These are phyloP conservation scores for Ptilonorhynchus violaceus DNA, from an alignment of 2,113 vertebrate species.

Conservation along the genomic window DNA sequence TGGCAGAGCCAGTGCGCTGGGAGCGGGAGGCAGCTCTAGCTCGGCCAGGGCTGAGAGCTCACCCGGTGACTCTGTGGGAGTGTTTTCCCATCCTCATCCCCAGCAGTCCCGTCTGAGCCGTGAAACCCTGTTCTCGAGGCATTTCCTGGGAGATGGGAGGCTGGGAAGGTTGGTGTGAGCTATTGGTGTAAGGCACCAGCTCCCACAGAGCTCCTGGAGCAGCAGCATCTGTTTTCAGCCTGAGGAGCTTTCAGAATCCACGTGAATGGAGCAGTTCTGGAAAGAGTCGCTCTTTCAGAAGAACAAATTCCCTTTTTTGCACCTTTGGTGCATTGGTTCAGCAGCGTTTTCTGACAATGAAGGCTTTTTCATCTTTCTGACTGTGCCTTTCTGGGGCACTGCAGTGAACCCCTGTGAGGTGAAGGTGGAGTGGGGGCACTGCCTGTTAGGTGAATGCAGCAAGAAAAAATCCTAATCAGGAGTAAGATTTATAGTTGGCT, in stretches of 20 bases:
- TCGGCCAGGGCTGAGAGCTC: not conserved
- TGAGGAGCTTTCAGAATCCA: not conserved
- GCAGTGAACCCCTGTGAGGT: rapidly evolving
- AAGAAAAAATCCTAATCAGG: not conserved
- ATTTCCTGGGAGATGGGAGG: not conserved
- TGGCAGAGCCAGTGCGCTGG: rapidly evolving
- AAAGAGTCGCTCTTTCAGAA: not conserved
- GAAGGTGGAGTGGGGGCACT: not conserved
- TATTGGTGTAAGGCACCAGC: rapidly evolving
- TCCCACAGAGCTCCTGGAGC: not conserved
- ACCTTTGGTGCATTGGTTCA: not conserved
- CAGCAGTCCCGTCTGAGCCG: not conserved
- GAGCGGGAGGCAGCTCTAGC: not conserved
- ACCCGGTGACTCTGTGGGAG: rapidly evolving
- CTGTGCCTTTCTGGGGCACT: not conserved
- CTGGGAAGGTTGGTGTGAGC: not conserved
- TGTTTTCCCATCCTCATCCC: not conserved
- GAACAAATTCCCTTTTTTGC: not conserved
- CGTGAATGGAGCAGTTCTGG: not conserved
- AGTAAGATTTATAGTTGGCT: not conserved
- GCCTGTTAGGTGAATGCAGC: not conserved
- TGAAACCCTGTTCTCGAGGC: rapidly evolving
- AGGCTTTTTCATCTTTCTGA: not conserved
- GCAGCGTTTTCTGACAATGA: not conserved
- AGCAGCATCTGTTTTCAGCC: not conserved